Conservation (phyloP, 2,113 vertebrate genomes). For the Pelusios castaneus region DNA sequence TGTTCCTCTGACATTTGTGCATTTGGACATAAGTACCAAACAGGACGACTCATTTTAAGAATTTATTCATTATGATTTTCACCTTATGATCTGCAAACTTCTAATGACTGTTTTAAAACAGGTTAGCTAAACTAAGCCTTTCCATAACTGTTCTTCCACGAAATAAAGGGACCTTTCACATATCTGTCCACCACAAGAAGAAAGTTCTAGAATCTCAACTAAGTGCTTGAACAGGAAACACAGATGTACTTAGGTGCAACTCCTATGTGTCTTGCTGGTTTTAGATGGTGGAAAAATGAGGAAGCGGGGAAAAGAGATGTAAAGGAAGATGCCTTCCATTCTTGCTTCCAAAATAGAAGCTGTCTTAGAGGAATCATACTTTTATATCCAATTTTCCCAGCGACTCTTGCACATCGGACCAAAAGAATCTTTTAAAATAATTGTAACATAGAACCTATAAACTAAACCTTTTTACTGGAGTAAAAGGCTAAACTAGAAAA, state of each 20-base stretch:
- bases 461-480: not conserved
- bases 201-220: not conserved
- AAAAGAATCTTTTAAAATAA: not conserved
- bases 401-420: not conserved
- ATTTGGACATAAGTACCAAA: accelerated
- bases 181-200: not conserved
- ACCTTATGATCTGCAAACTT: not conserved
- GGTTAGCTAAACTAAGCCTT: not conserved
- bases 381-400: not conserved
- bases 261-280: not conserved
- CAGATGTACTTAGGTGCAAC: not conserved
- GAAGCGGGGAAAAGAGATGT: accelerated
- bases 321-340: not conserved
- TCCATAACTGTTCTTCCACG: not conserved
- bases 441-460: not conserved
- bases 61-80: not conserved
- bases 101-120: not conserved
- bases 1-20: not conserved
- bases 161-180: not conserved
- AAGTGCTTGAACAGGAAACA: not conserved
- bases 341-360: not conserved
- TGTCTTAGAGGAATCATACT: not conserved
- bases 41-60: not conserved
- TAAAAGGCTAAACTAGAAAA: not conserved
- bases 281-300: not conserved